A percentile compares a stretch with the other conserved stretches of the same genome.
These are phyloP conservation scores for Rotaria socialis DNA, from an alignment of 2,888 invertebrate species.

Conservation along the genomic window DNA sequence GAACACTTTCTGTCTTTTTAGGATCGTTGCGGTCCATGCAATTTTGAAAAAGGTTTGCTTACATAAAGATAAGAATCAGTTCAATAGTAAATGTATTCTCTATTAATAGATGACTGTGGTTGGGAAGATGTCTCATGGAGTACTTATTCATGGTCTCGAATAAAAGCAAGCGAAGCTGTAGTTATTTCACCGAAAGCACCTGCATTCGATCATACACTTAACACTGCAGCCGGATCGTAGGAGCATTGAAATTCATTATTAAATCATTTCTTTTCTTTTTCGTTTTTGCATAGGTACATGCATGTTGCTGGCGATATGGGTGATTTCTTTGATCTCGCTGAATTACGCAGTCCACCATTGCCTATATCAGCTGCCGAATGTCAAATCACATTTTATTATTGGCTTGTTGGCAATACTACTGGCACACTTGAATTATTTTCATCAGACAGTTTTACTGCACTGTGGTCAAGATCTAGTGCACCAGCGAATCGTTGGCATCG, in stretches of 20 bases:
- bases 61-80: not conserved
- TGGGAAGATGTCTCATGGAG: slow-evolving; percentile 20
- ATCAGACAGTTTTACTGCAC: not conserved
- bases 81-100: not conserved
- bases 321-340: slow-evolving; percentile 38
- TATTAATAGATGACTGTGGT: not conserved
- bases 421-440: slow-evolving; percentile 22
- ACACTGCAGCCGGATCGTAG: slow-evolving; percentile 38
- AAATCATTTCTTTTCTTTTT: not conserved
- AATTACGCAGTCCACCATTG: slow-evolving; percentile 38
- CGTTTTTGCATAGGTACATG: slow-evolving; percentile 34
- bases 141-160: not conserved
- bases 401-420: slow-evolving; percentile 9
- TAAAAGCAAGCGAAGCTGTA: not conserved
- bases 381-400: slow-evolving; percentile 39
- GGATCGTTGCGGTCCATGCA: slow-evolving; percentile 43
- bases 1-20: not conserved
- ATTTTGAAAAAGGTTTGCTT: slow-evolving; percentile 39
- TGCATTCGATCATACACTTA: slow-evolving; percentile 43
- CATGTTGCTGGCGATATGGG: slow-evolving; percentile 36
- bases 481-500: slow-evolving; percentile 34
- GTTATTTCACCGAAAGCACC: slow-evolving; percentile 29
- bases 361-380: slow-evolving; percentile 38
- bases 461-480: slow-evolving; percentile 36
- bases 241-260: slow-evolving; percentile 8